A percentile compares a stretch with the other conserved stretches of the same genome.
phyloP scores from a whole-genome alignment of 2,113 vertebrate species.

The Mustelus asterias region DNA sequence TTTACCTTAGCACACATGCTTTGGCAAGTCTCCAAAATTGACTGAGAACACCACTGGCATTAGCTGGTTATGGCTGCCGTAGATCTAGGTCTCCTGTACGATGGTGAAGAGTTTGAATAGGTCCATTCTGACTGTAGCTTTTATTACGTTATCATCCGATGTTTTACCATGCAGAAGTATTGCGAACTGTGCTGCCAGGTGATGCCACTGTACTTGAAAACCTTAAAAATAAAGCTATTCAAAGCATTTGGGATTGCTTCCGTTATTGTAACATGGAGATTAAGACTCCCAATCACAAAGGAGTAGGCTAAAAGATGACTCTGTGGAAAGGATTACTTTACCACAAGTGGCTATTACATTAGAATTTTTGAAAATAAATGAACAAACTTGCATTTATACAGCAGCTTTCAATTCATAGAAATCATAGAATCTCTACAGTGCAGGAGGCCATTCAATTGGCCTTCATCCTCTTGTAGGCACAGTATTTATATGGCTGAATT shows the following conservation, averaged over 20 bases:
- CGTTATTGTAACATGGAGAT: neutral
- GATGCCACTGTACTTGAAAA: conserved; percentile 35
- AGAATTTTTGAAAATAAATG: neutral
- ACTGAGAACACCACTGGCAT: neutral
- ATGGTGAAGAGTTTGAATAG: conserved; percentile 13
- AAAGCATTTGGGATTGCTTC: neutral
- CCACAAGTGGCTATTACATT: neutral
- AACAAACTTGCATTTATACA: neutral
- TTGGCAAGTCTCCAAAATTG: conserved; percentile 20
- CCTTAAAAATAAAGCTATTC: conserved; percentile 24
- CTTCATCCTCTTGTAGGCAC: too few species aligned
- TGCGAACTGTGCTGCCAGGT: conserved; percentile 25
- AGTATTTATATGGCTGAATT: too few species aligned
- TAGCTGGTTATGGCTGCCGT: conserved; percentile 17
- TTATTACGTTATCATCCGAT: conserved; percentile 28
- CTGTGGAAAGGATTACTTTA: neutral
- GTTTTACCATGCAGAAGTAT: conserved; percentile 35
- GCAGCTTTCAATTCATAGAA: neutral
- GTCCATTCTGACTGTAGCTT: conserved; percentile 32
- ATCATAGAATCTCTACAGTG: neutral
- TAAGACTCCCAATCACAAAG: neutral
- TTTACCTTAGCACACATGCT: conserved; percentile 12
- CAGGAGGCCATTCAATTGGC: too few species aligned
- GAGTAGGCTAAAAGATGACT: neutral
- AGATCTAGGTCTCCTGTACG: conserved; percentile 28